Percentiles rank a stretch among this genome's conserved stretches.
These are phyloP conservation scores for Phyllopteryx taeniolatus DNA, from an alignment of 2,113 vertebrate species.

Conservation along the genomic window DNA sequence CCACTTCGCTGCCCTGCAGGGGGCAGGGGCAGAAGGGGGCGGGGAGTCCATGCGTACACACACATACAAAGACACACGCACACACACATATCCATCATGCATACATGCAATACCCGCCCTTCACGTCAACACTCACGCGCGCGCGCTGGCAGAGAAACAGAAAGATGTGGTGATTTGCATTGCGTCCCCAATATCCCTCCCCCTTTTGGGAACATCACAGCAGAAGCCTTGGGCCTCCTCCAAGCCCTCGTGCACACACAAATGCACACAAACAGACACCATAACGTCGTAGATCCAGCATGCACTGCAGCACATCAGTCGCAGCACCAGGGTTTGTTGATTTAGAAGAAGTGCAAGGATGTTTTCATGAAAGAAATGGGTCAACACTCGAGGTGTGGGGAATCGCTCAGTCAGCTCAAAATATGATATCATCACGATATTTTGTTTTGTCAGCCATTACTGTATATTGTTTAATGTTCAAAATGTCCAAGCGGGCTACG, in stretches of 20 bases:
- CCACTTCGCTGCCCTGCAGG: constrained; percentile 43
- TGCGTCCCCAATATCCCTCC: constrained; percentile 21
- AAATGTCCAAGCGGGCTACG: not conserved
- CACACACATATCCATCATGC: constrained; percentile 27
- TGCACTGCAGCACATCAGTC: constrained; percentile 3
- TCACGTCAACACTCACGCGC: constrained; percentile 28
- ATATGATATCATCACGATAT: not conserved
- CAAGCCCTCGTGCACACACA: constrained; percentile 5
- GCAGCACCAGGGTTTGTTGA: not conserved
- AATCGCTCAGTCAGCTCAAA: not conserved
- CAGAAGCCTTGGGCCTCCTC: constrained; percentile 31
- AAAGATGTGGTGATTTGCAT: constrained; percentile 31
- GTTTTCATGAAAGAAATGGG: not conserved
- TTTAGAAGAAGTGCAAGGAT: constrained; percentile 8
- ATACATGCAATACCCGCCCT: constrained; percentile 26
- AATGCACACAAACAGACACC: not conserved
- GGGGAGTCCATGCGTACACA: constrained; percentile 23
- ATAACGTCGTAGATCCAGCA: constrained; percentile 6
- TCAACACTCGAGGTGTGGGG: not conserved
- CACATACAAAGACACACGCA: constrained; percentile 13
- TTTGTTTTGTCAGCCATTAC: not conserved
- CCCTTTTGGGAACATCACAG: constrained; percentile 42
- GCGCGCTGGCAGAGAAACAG: constrained; percentile 12
- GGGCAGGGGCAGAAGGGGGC: constrained; percentile 12
- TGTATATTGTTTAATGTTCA: not conserved